Base-by-base conservation (phyloP, 2,113 vertebrate species). In the Pseudolaguvia tuberculata region DNA sequence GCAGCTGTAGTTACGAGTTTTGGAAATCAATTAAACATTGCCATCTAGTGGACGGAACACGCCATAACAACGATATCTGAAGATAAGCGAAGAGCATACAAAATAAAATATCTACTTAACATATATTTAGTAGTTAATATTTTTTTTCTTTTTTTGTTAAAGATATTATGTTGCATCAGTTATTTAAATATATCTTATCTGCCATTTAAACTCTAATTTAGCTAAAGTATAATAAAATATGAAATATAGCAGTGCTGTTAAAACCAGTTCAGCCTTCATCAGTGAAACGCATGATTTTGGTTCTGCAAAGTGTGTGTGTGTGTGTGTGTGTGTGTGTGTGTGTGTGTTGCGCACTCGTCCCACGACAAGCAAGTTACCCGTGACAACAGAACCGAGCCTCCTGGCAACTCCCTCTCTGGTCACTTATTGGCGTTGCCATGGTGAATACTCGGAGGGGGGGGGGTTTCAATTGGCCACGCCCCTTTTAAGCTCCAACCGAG, bases 321-420 rank as follows among this genome's bases (percentile, higher is more conserved):
- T n/a, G 59, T 15, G 9, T n/a, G 58, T 10, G 25, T 21, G 25
- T 31, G 15, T 20, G 25, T 7, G n/a, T 10, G 42, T 8, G n/a
- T 21, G 0, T n/a, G n/a, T n/a, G n/a, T n/a, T n/a, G 47, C 25
- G 57, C 15, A 27, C 87, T 84, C 83, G 79, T 82, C 84, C 86
- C 81, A 79, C 84, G 88, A 83, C 87, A 88, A 84, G 85, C 85
- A 50, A 86, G 85, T 82, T 75, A 84, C 88, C 83, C 89, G 90
- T 91, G 90, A 90, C 90, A 91, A 91, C 89, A 84, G 82, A 81
- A n/a, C 84, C 80, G 78, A 86, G 88, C 87, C 88, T 87, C 86
- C 89, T 82, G 89, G 89, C 88, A 86, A 88, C 89, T 88, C 88
- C 87, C 88, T 90, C 89, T 90, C 87, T 91, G 86, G 89, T 90